phyloP scores from a whole-genome alignment of 2,888 invertebrate species.

The Drosophila formosana region DNA sequence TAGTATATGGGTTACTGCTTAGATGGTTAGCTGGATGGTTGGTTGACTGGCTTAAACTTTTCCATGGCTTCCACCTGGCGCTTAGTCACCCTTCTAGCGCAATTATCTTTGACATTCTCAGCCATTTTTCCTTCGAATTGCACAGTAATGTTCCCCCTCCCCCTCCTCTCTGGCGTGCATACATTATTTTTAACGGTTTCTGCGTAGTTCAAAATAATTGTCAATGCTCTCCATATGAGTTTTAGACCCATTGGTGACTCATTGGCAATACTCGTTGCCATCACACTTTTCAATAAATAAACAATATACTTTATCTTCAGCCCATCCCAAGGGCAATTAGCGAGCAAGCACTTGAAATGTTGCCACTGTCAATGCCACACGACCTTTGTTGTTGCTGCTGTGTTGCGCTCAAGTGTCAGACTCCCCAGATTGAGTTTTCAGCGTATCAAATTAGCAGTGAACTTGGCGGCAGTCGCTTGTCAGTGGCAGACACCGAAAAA shows the following conservation, averaged over 20 bases:
- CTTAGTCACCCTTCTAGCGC: constrained; percentile 57
- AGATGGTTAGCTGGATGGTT: constrained; percentile 24
- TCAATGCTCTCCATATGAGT: constrained; percentile 21
- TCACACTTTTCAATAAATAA: constrained; percentile 39
- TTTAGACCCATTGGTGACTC: constrained; percentile 21
- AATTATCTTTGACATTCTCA: constrained; percentile 61
- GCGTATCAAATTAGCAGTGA: constrained; percentile 58
- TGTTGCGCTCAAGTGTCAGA: constrained; percentile 63
- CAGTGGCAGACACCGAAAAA: constrained; percentile 51
- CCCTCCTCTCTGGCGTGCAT: constrained; percentile 19
- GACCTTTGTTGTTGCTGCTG: constrained; percentile 64
- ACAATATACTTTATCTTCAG: constrained; percentile 13
- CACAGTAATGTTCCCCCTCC: constrained; percentile 27
- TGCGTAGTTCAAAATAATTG: constrained; percentile 39
- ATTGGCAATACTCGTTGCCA: constrained; percentile 7
- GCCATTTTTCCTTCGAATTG: constrained; percentile 52
- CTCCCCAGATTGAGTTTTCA: constrained; percentile 26
- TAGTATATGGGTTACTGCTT: constrained; percentile 47
- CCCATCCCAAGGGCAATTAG: constrained; percentile 55
- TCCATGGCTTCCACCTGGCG: constrained; percentile 52
- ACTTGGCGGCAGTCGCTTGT: constrained; percentile 29
- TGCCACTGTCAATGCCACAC: constrained; percentile 62
- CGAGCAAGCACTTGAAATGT: constrained; percentile 62
- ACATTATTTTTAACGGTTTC: constrained; percentile 55
- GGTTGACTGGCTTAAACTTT: constrained; percentile 30